These are phyloP conservation scores for Knipowitschia caucasica DNA, from an alignment of 2,797 vertebrate genomes.

Conservation along the genomic window DNA sequence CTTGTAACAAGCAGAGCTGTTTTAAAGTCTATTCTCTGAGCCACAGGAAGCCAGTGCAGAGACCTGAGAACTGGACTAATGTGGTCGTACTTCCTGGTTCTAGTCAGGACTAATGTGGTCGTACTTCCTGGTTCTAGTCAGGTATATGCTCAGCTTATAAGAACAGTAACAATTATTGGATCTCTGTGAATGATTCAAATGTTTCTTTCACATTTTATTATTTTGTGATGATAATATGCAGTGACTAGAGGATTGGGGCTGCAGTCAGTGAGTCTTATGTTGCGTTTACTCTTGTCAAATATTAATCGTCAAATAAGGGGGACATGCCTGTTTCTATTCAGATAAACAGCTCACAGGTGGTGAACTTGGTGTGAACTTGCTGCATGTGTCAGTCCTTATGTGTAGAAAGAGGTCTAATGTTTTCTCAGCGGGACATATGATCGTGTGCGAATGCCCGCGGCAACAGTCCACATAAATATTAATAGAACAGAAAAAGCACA, in stretches of 20 bases:
- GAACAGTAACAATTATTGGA: no score
- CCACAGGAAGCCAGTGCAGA: no score
- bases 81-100: no score
- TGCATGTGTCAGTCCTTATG: slow-evolving; percentile 1
- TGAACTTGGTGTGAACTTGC: neutral
- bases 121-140: no score
- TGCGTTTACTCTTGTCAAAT: slow-evolving; percentile 16
- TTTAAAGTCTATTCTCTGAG: no score
- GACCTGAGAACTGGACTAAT: no score
- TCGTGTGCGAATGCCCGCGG: neutral
- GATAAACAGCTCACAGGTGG: neutral
- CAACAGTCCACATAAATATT: slow-evolving; percentile 1
- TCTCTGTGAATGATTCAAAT: neutral
- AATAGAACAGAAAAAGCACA: slow-evolving; percentile 1
- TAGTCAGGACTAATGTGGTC: no score
- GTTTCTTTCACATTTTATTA: neutral
- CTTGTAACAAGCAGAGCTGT: no score
- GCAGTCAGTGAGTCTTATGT: neutral
- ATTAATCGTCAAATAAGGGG: slow-evolving; percentile 10
- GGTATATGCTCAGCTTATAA: no score
- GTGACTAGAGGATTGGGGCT: neutral
- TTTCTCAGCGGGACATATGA: neutral
- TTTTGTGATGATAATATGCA: neutral
- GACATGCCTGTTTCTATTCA: slow-evolving; percentile 22
- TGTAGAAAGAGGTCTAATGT: neutral